Conservation (phyloP, 2,797 vertebrate species). For the Cyclura pinguis region DNA sequence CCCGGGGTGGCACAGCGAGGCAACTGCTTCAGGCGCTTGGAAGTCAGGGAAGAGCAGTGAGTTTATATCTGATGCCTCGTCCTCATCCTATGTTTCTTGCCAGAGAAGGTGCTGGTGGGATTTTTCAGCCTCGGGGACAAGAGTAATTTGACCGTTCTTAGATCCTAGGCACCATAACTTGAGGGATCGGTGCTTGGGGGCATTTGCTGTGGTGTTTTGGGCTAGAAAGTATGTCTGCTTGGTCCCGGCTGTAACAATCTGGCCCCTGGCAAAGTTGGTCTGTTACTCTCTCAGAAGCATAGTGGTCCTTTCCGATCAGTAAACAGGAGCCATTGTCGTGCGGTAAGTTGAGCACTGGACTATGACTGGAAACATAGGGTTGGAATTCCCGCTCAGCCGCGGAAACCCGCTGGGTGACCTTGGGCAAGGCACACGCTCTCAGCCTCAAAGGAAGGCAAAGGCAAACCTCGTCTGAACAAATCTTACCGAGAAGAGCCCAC, state of each 20-base stretch:
- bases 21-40: background rate
- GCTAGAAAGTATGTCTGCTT: too few relatives aligned
- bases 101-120: background rate
- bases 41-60: background rate
- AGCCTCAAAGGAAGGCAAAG: too few relatives aligned
- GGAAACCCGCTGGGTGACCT: too few relatives aligned
- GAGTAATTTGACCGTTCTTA: background rate
- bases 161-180: background rate
- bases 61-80: background rate
- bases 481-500: too few relatives aligned
- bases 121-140: background rate
- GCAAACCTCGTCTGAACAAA: too few relatives aligned
- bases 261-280: background rate
- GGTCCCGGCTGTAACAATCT: too few relatives aligned
- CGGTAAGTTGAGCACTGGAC: background rate
- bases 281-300: background rate
- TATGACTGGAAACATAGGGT: too few relatives aligned
- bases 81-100: background rate
- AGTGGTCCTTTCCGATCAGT: background rate
- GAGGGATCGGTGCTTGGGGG: background rate
- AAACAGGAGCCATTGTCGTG: background rate
- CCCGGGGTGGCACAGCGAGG: background rate
- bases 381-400: too few relatives aligned
- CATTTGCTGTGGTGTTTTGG: background rate
- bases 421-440: too few relatives aligned